Conservation (phyloP, 2,888 invertebrate genomes). For the Stenchaetothrips biformis region DNA sequence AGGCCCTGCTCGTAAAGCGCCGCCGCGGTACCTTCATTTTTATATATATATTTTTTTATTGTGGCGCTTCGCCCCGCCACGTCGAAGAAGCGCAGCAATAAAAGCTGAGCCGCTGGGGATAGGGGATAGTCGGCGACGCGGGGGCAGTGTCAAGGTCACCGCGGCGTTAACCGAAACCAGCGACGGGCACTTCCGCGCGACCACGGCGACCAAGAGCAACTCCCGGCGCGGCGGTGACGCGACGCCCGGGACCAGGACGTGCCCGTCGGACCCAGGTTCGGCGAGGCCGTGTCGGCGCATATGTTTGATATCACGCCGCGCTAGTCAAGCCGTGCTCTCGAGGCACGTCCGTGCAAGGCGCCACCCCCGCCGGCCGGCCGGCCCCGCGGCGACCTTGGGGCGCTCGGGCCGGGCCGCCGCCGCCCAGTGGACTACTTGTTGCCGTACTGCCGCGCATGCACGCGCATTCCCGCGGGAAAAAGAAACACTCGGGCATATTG, state of each 20-base stretch:
- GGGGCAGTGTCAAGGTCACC: neutral
- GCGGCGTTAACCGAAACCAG: neutral
- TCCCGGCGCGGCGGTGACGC: neutral
- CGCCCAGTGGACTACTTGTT: no score
- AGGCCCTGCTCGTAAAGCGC: neutral
- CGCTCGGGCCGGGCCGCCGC: neutral
- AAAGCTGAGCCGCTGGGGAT: neutral
- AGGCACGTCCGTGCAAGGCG: no score
- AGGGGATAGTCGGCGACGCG: neutral
- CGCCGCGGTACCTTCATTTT: neutral
- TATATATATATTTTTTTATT: neutral
- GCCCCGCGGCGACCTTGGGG: neutral
- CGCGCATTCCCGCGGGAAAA: no score
- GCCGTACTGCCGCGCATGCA: no score
- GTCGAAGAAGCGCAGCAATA: neutral
- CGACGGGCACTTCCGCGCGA: neutral
- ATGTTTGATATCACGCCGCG: neutral
- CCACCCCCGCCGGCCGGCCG: neutral
- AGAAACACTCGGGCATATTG: no score
- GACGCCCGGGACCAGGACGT: neutral
- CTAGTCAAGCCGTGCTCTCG: no score
- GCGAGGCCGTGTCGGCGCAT: neutral
- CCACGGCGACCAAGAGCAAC: neutral
- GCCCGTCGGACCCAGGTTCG: neutral
- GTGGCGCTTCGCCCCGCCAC: neutral